A percentile compares a stretch with the other conserved stretches of the same genome.
Conservation (phyloP, 2,888 invertebrate species). For the Nemapogon koenigi region DNA sequence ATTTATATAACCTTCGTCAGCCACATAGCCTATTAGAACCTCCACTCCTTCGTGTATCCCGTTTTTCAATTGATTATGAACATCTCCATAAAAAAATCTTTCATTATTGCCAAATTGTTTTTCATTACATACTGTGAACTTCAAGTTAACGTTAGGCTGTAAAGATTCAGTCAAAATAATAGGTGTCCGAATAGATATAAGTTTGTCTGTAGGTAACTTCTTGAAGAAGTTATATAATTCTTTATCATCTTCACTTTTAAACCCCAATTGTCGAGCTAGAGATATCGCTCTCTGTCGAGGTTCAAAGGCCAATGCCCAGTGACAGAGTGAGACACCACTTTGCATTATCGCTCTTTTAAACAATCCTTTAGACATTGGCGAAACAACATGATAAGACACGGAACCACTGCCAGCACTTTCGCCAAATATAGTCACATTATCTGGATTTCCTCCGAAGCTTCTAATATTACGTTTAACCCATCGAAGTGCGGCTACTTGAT, state of each 20-base stretch:
- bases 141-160: constrained; percentile 19
- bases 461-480: constrained; percentile 7
- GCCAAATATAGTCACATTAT: constrained; percentile 6
- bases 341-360: constrained; percentile 4
- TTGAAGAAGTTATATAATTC: constrained; percentile 34
- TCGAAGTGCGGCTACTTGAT: constrained; percentile 4
- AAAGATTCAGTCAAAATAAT: constrained; percentile 20
- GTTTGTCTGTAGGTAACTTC: constrained; percentile 24
- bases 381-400: constrained; percentile 1
- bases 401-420: constrained; percentile 5
- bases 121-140: constrained; percentile 26
- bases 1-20: constrained; percentile 67
- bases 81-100: constrained; percentile 9
- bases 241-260: constrained; percentile 29
- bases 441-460: constrained; percentile 5
- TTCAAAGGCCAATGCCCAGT: constrained; percentile 27
- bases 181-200: constrained; percentile 22
- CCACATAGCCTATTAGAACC: constrained; percentile 64
- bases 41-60: constrained; percentile 7
- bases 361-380: constrained; percentile 6
- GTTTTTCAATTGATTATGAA: neutral
- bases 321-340: constrained; percentile 26
- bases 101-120: constrained; percentile 13
- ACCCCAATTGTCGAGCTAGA: constrained; percentile 31
- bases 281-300: constrained; percentile 22